Percentiles rank a stretch among this genome's conserved stretches.
Evolutionary conservation across 2,888 invertebrate species (phyloP).

Genomic region (Zele albiditarsus): DNA sequence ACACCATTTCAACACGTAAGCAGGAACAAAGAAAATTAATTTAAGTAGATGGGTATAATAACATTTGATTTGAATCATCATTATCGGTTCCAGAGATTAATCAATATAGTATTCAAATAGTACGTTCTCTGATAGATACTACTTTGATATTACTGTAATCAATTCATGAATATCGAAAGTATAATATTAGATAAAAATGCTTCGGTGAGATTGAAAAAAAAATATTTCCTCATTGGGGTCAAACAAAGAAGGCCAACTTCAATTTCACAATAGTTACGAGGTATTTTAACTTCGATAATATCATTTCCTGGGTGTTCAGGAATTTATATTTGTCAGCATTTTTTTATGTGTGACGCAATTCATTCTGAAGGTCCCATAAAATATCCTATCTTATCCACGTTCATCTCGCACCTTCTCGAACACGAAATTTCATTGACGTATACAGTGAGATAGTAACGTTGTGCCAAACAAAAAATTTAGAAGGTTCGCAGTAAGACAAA

Average conservation of each 20-base stretch:
- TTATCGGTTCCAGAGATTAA: not conserved
- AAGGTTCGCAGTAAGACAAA: too few species aligned
- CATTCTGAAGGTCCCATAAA: not conserved
- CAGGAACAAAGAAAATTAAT: not conserved
- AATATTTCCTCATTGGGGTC: constrained; percentile 6
- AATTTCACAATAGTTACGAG: constrained; percentile 17
- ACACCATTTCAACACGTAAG: not conserved
- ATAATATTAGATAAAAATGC: not conserved
- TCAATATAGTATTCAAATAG: not conserved
- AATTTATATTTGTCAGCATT: constrained; percentile 6
- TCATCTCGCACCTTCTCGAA: not conserved
- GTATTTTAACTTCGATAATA: constrained; percentile 13
- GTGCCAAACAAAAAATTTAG: not conserved
- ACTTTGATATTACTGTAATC: not conserved
- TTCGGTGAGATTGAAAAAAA: not conserved
- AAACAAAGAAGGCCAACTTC: constrained; percentile 14
- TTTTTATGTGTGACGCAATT: not conserved
- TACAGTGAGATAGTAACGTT: not conserved
- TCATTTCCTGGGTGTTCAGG: constrained; percentile 13
- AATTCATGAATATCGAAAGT: constrained; percentile 19
- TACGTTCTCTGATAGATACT: not conserved
- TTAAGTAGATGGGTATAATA: not conserved
- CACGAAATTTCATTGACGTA: not conserved
- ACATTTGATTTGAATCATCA: not conserved
- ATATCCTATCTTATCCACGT: not conserved